Conservation (phyloP, 92 coral and sea anemone genomes). For the Meandrina meandrites region DNA sequence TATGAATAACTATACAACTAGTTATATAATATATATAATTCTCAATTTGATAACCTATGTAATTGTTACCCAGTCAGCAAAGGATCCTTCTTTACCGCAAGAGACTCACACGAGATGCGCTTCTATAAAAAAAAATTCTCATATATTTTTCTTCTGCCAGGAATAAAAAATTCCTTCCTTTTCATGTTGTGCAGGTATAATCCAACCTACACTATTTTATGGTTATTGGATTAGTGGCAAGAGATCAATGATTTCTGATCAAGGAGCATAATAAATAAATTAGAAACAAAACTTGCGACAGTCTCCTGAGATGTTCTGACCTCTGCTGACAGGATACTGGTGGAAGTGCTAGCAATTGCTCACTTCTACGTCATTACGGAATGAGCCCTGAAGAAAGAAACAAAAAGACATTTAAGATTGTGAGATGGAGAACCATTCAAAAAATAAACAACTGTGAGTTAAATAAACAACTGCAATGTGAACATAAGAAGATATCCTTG, state of each 20-base stretch:
- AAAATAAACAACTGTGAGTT: neutral
- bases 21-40: slow-evolving; percentile 13
- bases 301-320: neutral
- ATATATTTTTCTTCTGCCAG: neutral
- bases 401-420: neutral
- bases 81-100: neutral
- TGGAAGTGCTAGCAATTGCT: slow-evolving; percentile 57
- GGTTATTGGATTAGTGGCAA: neutral
- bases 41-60: slow-evolving; percentile 42
- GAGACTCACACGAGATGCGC: neutral
- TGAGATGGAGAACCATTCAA: neutral
- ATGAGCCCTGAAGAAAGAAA: slow-evolving; percentile 60
- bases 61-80: slow-evolving; percentile 19
- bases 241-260: neutral
- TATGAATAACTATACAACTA: slow-evolving; percentile 16
- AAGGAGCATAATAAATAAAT: neutral
- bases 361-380: slow-evolving; percentile 71
- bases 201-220: neutral
- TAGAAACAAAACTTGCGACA: neutral
- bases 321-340: slow-evolving; percentile 3
- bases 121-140: neutral
- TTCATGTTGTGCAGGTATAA: neutral
- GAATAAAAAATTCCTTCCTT: neutral
- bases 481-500: too few species aligned
- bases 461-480: neutral